Evolutionary conservation across 2,888 invertebrate species (phyloP), one percentile per base, ranked within the genome.

Genomic region (Plebejus anna): DNA sequence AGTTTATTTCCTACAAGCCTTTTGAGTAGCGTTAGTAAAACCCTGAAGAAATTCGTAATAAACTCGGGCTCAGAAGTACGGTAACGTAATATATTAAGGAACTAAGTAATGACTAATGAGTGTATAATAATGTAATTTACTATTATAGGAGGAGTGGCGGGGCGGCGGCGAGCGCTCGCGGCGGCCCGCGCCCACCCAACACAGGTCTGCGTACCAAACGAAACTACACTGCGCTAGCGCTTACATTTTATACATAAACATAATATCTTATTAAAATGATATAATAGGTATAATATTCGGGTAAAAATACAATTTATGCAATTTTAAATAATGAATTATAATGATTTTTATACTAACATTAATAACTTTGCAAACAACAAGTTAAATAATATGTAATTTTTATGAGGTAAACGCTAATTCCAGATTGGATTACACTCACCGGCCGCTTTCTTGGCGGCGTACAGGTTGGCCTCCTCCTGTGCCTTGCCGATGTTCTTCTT

Each of bases 401-500:
- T 47, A 47, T 47, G 3, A 47, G 11, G 47, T 47, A 47, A 47
- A 47, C 47, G 9, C 22, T 16, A 75, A 5, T 57, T 1, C 55
- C 36, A 55, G 51, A 70, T 78, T 73, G 59, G 78, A 78, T 75
- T 59, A 28, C 75, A 79, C 77, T 90, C 95, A 94, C 98, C 98
- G 82, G 98, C 98, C 82, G 98, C 98, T 92, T 99, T 99, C 94
- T 99, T 99, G 81, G 99, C 99, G 79, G 99, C 99, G 93, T 99
- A 99, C 87, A 99, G 95, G 94, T 99, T 99, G 78, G 99, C 99
- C 94, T 99, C 99, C 94, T 99, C 99, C 92, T 99, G 99, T 78
- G 99, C 99, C 93, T 99, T 99, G 86, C 99, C 99, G 83, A 99
- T 99, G 94, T 99, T 99, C 95, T 99, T 99, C 97, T 99, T 99